Percentiles rank a stretch among this genome's conserved stretches.
phyloP scores from a whole-genome alignment of 2,797 vertebrate species.

The Propithecus deckenii region DNA sequence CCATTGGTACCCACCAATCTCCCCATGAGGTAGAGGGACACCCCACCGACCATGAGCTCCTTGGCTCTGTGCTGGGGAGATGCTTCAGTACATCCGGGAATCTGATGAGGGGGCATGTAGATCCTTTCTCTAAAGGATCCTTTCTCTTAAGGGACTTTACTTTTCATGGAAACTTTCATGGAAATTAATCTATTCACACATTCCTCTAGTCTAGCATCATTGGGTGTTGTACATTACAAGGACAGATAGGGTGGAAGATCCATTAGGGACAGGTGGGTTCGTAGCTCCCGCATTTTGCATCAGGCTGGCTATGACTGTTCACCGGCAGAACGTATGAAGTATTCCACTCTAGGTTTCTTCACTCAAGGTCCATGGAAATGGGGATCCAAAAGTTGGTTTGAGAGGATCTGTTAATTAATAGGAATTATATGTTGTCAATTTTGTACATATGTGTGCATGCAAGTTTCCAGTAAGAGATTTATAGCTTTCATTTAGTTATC shows the following conservation, averaged over 20 bases:
- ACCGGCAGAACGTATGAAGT: background rate
- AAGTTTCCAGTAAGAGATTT: background rate
- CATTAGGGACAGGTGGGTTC: rapidly evolving
- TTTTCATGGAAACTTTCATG: background rate
- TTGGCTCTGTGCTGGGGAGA: background rate
- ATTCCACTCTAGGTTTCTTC: background rate
- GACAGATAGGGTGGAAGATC: background rate
- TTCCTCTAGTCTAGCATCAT: background rate
- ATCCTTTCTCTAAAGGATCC: background rate
- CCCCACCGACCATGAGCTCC: background rate
- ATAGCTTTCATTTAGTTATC: background rate
- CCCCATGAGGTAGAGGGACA: too few species aligned
- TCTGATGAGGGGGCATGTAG: background rate
- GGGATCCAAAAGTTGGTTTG: background rate
- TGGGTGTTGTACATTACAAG: background rate
- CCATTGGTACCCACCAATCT: background rate
- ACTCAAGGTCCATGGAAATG: background rate
- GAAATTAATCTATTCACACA: background rate
- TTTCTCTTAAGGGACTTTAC: background rate
- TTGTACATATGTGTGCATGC: background rate
- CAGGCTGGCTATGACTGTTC: background rate
- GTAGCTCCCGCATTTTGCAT: background rate
- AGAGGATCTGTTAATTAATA: background rate
- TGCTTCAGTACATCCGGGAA: background rate
- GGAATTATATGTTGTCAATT: background rate